A percentile compares a stretch with the other conserved stretches of the same genome.
Evolutionary conservation across 2,797 vertebrate genomes (phyloP).

Genomic region (Salarias fasciatus): DNA sequence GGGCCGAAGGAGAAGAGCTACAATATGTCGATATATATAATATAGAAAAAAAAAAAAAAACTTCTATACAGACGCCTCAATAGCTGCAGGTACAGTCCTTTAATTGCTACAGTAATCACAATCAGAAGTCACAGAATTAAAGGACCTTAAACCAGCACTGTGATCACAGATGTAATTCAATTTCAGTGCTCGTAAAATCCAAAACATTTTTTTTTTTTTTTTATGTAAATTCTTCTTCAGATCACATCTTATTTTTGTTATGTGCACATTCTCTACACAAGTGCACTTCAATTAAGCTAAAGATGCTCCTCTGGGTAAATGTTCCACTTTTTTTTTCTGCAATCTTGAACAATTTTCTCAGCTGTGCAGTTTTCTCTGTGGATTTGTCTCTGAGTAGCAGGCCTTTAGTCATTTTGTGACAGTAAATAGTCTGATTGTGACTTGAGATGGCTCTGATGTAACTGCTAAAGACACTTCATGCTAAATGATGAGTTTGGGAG

Average conservation of each 20-base stretch:
- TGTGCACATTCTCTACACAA: neutral
- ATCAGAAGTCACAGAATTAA: neutral
- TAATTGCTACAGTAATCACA: neutral
- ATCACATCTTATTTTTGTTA: neutral
- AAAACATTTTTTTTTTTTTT: neutral
- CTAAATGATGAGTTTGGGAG: neutral
- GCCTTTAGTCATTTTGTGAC: too few relatives aligned
- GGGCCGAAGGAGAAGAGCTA: conserved; percentile 2
- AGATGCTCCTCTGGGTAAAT: neutral
- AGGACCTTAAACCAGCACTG: neutral
- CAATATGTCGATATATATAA: neutral
- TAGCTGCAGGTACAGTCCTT: neutral
- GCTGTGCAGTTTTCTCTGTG: too few relatives aligned
- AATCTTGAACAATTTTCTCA: neutral
- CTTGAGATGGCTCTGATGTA: neutral
- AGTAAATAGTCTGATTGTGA: neutral
- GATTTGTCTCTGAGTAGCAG: neutral
- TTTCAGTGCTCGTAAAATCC: neutral
- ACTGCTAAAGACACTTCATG: neutral
- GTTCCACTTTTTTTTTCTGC: conserved; percentile 1
- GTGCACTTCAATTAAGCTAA: conserved; percentile 13
- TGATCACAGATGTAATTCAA: neutral
- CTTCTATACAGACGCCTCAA: neutral
- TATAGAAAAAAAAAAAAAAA: neutral
- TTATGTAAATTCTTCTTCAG: too few relatives aligned